These are phyloP conservation scores for Cerastoderma edule DNA, from an alignment of 2,888 invertebrate genomes.

Conservation along the genomic window DNA sequence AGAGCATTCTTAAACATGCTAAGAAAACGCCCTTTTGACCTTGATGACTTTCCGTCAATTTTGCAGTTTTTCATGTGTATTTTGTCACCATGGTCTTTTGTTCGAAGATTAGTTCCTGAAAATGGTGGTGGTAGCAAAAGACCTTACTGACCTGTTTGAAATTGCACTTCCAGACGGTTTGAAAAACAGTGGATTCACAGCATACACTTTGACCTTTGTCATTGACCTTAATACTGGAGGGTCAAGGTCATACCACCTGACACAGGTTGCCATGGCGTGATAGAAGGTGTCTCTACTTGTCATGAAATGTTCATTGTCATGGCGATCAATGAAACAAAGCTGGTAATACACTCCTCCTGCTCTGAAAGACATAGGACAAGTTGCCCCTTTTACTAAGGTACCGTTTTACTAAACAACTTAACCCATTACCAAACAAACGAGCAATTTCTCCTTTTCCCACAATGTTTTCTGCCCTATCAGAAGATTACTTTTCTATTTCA, in stretches of 20 bases:
- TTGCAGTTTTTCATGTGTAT: no score
- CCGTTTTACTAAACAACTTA: no score
- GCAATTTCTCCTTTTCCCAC: no score
- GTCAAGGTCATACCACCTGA: conserved; percentile 76
- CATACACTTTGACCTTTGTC: conserved; percentile 69
- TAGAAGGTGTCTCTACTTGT: conserved; percentile 68
- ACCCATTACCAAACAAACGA: no score
- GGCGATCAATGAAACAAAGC: conserved; percentile 67
- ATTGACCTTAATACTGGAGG: conserved; percentile 66
- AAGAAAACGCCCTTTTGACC: no score
- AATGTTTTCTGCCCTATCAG: no score
- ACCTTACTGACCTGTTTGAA: conserved; percentile 72
- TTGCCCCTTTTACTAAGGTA: no score
- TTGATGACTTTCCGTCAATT: no score
- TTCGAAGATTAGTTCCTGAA: no score
- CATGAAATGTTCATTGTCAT: conserved; percentile 64
- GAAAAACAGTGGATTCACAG: conserved; percentile 80
- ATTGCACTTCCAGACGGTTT: conserved; percentile 70
- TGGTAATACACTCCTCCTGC: conserved; percentile 71
- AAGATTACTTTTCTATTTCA: neutral
- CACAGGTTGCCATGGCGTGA: conserved; percentile 72
- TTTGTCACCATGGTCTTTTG: no score
- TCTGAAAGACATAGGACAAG: conserved; percentile 61
- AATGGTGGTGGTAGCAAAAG: no score
- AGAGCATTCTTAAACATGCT: no score